A percentile compares a stretch with the other conserved stretches of the same genome.
Conservation (phyloP, 2,888 invertebrate species). For the Pasiphila rectangulata region DNA sequence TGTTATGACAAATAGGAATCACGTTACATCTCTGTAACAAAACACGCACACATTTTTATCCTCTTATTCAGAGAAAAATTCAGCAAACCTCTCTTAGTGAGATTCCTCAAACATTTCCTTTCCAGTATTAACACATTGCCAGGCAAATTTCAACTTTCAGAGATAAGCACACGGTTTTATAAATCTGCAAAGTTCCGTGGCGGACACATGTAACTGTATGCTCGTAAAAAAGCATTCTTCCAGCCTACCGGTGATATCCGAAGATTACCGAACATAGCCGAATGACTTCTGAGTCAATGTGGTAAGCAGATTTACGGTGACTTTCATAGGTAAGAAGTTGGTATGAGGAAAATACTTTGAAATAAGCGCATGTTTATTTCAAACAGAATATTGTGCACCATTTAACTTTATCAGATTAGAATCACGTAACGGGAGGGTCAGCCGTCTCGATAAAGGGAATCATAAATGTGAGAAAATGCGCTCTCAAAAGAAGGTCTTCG, state of each 20-base stretch:
- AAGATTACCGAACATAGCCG: constrained; percentile 56
- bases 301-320: constrained; percentile 33
- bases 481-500: no score
- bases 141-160: constrained; percentile 40
- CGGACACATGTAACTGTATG: constrained; percentile 47
- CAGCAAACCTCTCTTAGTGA: constrained; percentile 61
- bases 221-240: constrained; percentile 65
- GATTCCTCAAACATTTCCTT: constrained; percentile 44
- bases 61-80: constrained; percentile 61
- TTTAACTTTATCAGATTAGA: background rate
- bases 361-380: constrained; percentile 13
- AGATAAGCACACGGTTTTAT: constrained; percentile 21
- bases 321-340: constrained; percentile 24
- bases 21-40: constrained; percentile 18
- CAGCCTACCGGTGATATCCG: constrained; percentile 58
- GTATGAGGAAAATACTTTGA: constrained; percentile 11
- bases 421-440: background rate
- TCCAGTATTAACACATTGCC: constrained; percentile 23
- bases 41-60: constrained; percentile 56
- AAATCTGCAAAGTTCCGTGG: constrained; percentile 28
- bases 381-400: constrained; percentile 1
- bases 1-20: constrained; percentile 13
- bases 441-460: background rate
- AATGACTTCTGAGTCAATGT: constrained; percentile 38
- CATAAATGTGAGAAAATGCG: no score